Evolutionary conservation across 1,140 invertebrate genomes (phyloP), one percentile per base, ranked within the genome.

Genomic region (Gryon sp.): DNA sequence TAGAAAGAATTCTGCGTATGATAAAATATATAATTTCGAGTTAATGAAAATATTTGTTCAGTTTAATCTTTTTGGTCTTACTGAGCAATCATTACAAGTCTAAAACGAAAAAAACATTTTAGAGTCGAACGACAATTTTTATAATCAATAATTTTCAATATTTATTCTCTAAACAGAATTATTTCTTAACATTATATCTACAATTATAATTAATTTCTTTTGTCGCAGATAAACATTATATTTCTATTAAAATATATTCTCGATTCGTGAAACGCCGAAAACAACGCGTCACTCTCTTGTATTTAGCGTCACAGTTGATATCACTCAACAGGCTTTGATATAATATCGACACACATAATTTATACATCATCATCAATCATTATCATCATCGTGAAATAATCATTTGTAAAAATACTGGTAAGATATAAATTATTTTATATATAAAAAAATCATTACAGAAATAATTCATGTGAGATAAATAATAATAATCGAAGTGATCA

Each of bases 111-210:
- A 24, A 45, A 36, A 0, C 11, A 46, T 36, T 30, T 28, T 16
- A 38, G 14, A 24, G 8, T 24, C 7, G 11, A 22, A 24, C 5
- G 7, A n/a, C n/a, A 16, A 26, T 36, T 24, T 11, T 4, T 32
- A 32, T 20, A 24, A 34, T 3, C 11, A 3, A 7, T 12, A 16
- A 7, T 46, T 1, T 40, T 18, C 32, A 15, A 15, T n/a, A n/a
- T n/a, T n/a, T n/a, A n/a, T n/a, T n/a, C n/a, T 18, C 20, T 11
- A 50, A 20, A 60, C 66, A 60, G 53, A 60, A 70, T 70, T 70
- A 36, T 52, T 70, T 60, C 52, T 70, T 53, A 60, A 70, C 55
- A 70, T 60, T 57, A 48, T 68, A 70, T 70, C 66, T 70, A 70
- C 53, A 70, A 19, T 50, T 9, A 57, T 68, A 34, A 46, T 32